These are phyloP conservation scores for Chrysodeixis includens DNA, from an alignment of 2,888 invertebrate species.

Conservation along the genomic window DNA sequence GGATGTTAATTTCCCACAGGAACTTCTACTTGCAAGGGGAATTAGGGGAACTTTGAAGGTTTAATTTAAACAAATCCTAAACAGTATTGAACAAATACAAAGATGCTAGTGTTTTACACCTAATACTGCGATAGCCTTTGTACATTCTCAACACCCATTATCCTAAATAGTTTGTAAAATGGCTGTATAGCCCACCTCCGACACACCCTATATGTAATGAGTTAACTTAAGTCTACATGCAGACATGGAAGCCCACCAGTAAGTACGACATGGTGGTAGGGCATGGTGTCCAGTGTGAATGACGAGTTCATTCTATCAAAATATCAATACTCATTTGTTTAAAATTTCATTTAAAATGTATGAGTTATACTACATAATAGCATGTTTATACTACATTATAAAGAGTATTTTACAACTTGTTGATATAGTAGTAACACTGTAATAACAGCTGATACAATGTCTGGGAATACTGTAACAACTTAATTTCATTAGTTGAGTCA, in stretches of 20 bases:
- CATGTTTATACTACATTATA: background rate
- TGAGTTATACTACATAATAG: background rate
- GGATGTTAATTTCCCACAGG: background rate
- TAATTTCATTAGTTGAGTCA: background rate
- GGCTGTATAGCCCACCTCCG: no score
- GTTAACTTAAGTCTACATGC: no score
- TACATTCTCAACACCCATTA: no score
- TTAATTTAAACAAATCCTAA: background rate
- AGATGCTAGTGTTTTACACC: background rate
- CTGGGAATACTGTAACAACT: background rate
- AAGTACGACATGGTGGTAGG: no score
- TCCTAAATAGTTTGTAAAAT: no score
- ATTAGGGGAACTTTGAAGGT: background rate
- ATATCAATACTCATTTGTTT: background rate
- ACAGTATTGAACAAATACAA: background rate
- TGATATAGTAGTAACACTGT: background rate
- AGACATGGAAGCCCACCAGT: no score
- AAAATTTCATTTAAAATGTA: background rate
- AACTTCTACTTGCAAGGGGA: background rate
- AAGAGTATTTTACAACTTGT: background rate
- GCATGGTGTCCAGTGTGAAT: no score
- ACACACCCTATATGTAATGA: no score
- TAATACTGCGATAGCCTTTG: no score
- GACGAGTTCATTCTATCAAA: no score
- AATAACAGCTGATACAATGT: slow-evolving; percentile 3